phyloP scores from a whole-genome alignment of 2,113 vertebrate genomes.

The Phaethornis superciliosus region DNA sequence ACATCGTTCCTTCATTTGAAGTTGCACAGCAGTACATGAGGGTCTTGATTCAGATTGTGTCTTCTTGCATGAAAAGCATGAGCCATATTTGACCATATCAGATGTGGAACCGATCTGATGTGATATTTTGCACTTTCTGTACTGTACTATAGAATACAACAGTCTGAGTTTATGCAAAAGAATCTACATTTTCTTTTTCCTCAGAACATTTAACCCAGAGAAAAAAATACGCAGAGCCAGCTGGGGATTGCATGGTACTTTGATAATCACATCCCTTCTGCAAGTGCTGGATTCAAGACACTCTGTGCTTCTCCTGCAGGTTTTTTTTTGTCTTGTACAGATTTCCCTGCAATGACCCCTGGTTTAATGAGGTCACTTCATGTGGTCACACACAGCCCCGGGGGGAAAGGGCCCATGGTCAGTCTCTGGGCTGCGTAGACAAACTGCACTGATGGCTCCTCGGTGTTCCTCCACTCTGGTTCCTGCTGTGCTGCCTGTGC shows the following conservation, averaged over 20 bases:
- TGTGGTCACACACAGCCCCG: background rate
- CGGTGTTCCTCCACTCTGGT: fast-evolving
- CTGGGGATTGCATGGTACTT: background rate
- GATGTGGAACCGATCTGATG: constrained; percentile 29
- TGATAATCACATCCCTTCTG: background rate
- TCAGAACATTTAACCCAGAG: background rate
- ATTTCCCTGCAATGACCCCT: background rate
- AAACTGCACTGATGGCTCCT: background rate
- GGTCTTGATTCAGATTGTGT: constrained; percentile 22
- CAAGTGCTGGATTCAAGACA: background rate
- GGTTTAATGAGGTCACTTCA: background rate
- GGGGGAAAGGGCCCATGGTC: background rate
- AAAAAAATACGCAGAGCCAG: constrained; percentile 12
- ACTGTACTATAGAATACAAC: constrained; percentile 39
- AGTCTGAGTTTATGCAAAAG: constrained; percentile 28
- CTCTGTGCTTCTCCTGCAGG: constrained; percentile 14
- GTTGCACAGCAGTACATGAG: background rate
- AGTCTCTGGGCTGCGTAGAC: background rate
- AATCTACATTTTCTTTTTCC: background rate
- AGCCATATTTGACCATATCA: constrained; percentile 44
- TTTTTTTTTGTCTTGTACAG: background rate
- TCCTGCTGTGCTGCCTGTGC: background rate
- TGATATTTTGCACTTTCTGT: constrained; percentile 54
- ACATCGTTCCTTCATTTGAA: constrained; percentile 11
- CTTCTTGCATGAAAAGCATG: constrained; percentile 61